These are phyloP conservation scores for Catotricha subobsoleta DNA, from an alignment of 2,888 invertebrate genomes.

Conservation along the genomic window DNA sequence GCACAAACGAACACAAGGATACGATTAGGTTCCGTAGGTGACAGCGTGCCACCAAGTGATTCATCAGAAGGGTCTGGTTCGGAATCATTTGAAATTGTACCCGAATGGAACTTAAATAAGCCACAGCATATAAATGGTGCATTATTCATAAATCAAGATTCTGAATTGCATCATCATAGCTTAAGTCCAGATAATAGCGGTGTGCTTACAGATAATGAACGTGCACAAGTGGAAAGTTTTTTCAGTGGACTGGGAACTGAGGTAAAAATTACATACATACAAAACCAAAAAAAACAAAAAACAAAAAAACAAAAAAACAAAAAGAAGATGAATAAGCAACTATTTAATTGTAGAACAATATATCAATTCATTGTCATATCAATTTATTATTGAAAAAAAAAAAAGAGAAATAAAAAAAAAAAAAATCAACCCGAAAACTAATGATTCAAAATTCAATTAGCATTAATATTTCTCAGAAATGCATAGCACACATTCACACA, in stretches of 20 bases:
- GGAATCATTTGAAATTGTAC: constrained; percentile 23
- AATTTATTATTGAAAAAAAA: too few relatives aligned
- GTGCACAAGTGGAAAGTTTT: constrained; percentile 52
- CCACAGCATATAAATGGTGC: constrained; percentile 18
- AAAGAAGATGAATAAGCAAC: too few relatives aligned
- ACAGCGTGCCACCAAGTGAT: constrained; percentile 34
- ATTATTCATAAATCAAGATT: constrained; percentile 22
- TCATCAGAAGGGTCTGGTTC: constrained; percentile 37
- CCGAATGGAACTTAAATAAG: constrained; percentile 16
- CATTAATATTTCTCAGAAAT: too few relatives aligned
- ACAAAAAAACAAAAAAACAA: too few relatives aligned
- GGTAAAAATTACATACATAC: constrained; percentile 29
- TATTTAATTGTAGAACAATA: too few relatives aligned
- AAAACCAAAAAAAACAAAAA: too few relatives aligned
- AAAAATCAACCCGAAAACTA: too few relatives aligned
- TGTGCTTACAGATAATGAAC: constrained; percentile 41
- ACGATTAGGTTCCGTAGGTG: constrained; percentile 41
- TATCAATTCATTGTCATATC: too few relatives aligned
- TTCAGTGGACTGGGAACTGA: constrained; percentile 61
- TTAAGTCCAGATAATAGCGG: constrained; percentile 27
- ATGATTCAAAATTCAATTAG: too few relatives aligned
- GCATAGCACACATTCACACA: too few relatives aligned
- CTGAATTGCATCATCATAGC: constrained; percentile 17
- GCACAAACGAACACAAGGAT: constrained; percentile 27
- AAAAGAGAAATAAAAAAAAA: too few relatives aligned